Base-by-base conservation (phyloP, 2,113 vertebrate species). In the Tapirus terrestris region DNA sequence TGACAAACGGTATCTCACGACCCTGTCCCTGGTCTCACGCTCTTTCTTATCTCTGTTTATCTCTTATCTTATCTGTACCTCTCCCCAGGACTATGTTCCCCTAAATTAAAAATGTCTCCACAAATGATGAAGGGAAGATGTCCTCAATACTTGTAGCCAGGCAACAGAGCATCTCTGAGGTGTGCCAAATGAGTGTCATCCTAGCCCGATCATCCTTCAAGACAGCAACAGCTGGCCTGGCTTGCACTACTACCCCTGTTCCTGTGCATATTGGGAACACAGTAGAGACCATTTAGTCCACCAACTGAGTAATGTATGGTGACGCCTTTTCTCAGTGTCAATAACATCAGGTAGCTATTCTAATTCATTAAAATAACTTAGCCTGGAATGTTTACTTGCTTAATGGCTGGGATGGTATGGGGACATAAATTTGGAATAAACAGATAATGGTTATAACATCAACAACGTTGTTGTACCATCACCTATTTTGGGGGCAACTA, bases 341-440 rank as follows among this genome's bases (percentile, higher is more conserved):
- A 11, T 25, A 58, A 56, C 29, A 29, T 85, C n/a, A 75, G 23
- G 58, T 10, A 80, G 16, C 29, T 84, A 39, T 67, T 82, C 29
- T 72, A 87, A 53, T 88, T 93, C 51, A 96, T 33, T 79, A 81
- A 51, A 95, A 91, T n/a, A 96, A 67, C 31, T 53, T 84, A 9
- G 10, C 17, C 17, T 75, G 20, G 31, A 88, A 72, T 53, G 82
- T 94, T 58, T 58, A n/a, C 21, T 70, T 84, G 33, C 21, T 88
- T 72, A 89, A 43, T 23, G 43, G 14, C 27, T 65, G 5, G 43
- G 58, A 39, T 80, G 25, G 79, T 27, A 91, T 33, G 18, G 20
- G 9, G 25, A 45, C 13, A 84, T 43, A 75, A 70, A 84, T 70
- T 84, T 58, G n/a, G 45, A 94, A 89, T 27, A 89, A 61, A 76